phyloP scores from a whole-genome alignment of 2,888 invertebrate genomes.

The Catocala nupta region DNA sequence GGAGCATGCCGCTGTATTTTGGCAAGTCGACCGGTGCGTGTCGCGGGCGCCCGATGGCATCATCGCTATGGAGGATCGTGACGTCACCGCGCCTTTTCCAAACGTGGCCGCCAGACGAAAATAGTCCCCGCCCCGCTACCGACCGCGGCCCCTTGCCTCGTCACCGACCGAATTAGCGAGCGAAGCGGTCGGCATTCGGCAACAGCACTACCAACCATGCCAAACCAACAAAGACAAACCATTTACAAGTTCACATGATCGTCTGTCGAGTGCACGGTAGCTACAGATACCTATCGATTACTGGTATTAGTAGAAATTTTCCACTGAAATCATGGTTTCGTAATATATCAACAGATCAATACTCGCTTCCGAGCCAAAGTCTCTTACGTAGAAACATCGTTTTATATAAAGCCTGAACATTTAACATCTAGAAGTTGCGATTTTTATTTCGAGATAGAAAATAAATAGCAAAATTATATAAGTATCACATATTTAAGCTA shows the following conservation, averaged over 20 bases:
- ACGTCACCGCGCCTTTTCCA: conserved; percentile 86
- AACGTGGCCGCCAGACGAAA: conserved; percentile 87
- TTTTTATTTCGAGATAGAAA: too few species aligned
- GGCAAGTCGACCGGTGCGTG: conserved; percentile 82
- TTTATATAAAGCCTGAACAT: too few species aligned
- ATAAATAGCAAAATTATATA: too few species aligned
- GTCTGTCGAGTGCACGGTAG: conserved; percentile 21
- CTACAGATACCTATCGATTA: neutral
- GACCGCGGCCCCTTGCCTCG: conserved; percentile 74
- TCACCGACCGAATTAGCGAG: conserved; percentile 85
- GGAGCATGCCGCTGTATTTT: conserved; percentile 82
- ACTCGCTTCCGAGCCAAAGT: neutral
- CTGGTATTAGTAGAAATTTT: neutral
- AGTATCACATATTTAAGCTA: too few species aligned
- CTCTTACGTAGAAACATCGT: neutral
- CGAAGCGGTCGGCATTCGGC: conserved; percentile 62
- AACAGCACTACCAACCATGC: conserved; percentile 58
- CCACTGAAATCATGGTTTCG: neutral
- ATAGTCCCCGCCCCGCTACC: conserved; percentile 83
- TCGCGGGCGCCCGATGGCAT: conserved; percentile 84
- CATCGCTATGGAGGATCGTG: conserved; percentile 85
- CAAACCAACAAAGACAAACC: conserved; percentile 45
- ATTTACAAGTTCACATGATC: conserved; percentile 46
- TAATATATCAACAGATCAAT: neutral
- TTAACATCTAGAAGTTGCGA: too few species aligned